Conservation (phyloP, 2,888 invertebrate genomes). For the Teleogryllus oceanicus region DNA sequence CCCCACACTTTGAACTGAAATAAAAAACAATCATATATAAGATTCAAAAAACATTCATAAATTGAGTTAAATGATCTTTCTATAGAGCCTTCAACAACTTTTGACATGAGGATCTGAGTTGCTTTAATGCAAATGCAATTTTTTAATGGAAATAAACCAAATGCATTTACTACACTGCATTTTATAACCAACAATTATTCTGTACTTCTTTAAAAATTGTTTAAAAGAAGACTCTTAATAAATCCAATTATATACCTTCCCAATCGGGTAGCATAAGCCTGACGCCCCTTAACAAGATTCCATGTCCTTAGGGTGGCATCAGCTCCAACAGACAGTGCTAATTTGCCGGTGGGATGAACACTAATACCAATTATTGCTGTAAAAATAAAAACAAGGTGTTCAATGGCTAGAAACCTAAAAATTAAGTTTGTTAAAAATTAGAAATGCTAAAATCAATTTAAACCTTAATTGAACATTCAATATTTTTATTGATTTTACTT, state of each 20-base stretch:
- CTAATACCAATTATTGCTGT: slow-evolving; percentile 68
- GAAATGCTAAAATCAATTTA: no score
- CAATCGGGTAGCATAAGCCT: slow-evolving; percentile 85
- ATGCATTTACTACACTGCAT: no score
- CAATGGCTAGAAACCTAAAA: no score
- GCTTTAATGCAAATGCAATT: not conserved
- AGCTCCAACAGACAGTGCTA: slow-evolving; percentile 80
- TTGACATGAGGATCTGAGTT: not conserved
- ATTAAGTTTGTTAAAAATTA: no score
- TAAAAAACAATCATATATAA: not conserved
- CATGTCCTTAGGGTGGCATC: slow-evolving; percentile 85
- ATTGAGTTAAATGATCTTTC: not conserved
- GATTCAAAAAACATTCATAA: not conserved
- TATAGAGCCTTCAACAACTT: no score
- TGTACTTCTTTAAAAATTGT: no score
- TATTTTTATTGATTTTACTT: no score
- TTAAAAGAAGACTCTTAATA: no score
- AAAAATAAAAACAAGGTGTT: slow-evolving; percentile 41
- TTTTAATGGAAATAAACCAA: no score
- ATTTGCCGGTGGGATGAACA: slow-evolving; percentile 84
- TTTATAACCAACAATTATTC: no score
- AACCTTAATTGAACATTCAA: no score
- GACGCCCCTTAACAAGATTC: slow-evolving; percentile 89
- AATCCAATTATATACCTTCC: slow-evolving; percentile 44
- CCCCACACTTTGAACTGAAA: no score